Base-by-base conservation (phyloP, 2,888 invertebrate species). In the Tiliacea aurago region DNA sequence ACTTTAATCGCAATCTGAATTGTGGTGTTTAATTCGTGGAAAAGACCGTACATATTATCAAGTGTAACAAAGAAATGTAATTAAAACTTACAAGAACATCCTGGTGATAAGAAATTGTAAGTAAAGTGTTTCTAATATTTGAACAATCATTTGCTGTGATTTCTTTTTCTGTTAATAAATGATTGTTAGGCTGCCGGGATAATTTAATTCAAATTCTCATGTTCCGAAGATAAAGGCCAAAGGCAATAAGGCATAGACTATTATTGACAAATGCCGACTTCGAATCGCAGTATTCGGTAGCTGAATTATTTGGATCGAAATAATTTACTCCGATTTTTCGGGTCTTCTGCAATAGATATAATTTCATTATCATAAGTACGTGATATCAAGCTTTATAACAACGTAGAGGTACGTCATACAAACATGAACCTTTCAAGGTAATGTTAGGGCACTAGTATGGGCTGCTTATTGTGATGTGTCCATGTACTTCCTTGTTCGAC, bases 1-100 rank as follows among this genome's bases (percentile, higher is more conserved):
- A 74, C 84, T 89, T 90, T 88, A 92, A 91, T 93, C 91, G 92
- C 91, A 92, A 92, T 91, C 90, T 89, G 86, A 88, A 91, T 86
- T 81, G 87, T 87, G 85, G 83, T 88, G 85, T 89, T 86, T 89
- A 90, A 88, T 89, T 89, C 78, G 74, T 85, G 84, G 79, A 85
- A 90, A 90, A 91, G 88, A 89, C 89, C 91, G 86, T 88, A 83
- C 78, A 87, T 83, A 89, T 88, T 83, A 87, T 85, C 84, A 91
- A 89, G 93, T 94, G 92, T 91, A 88, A 89, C 85, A 86, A 88
- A 81, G 75, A 83, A 75, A 84, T 79, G 76, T 83, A 85, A 83
- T 86, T 83, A 81, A 84, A 85, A 86, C 86, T 84, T 81, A 79
- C 78, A 79, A 83, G 84, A 81, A 88, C 78, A 88, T 78, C 73